These are phyloP conservation scores for Ferdinandea cuprea DNA, from an alignment of 2,888 invertebrate genomes.

Conservation along the genomic window DNA sequence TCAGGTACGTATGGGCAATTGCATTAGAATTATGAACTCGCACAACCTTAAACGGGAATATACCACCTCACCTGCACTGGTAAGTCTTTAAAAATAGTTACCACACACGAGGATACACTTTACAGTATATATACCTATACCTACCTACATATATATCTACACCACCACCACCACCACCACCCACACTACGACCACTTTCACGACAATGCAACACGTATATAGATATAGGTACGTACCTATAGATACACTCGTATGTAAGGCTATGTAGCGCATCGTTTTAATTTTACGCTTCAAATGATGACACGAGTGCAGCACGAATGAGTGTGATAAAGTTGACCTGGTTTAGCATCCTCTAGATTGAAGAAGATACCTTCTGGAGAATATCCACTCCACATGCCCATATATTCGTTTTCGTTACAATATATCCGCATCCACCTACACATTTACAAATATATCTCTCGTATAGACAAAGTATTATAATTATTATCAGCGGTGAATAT, in stretches of 20 bases:
- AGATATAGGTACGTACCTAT: slow-evolving; percentile 1
- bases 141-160: too few species aligned
- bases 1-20: slow-evolving; percentile 84
- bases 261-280: slow-evolving; percentile 64
- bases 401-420: not conserved
- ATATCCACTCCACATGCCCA: slow-evolving; percentile 16
- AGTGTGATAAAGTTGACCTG: slow-evolving; percentile 68
- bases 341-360: slow-evolving; percentile 48
- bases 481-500: slow-evolving; percentile 49
- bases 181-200: slow-evolving; percentile 31
- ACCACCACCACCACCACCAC: slow-evolving; percentile 27
- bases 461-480: slow-evolving; percentile 34
- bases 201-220: slow-evolving; percentile 19
- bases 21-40: slow-evolving; percentile 74
- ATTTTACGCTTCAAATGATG: slow-evolving; percentile 66
- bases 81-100: slow-evolving; percentile 72
- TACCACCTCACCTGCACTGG: slow-evolving; percentile 69
- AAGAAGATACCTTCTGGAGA: slow-evolving; percentile 4
- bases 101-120: slow-evolving; percentile 62
- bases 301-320: slow-evolving; percentile 67
- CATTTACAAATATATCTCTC: slow-evolving; percentile 26
- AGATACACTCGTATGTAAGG: slow-evolving; percentile 9
- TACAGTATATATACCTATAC: slow-evolving; percentile 29
- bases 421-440: slow-evolving; percentile 1
- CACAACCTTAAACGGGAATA: slow-evolving; percentile 74